These are phyloP conservation scores for Hoplostethus mediterraneus DNA, from an alignment of 2,797 vertebrate species.

Conservation along the genomic window DNA sequence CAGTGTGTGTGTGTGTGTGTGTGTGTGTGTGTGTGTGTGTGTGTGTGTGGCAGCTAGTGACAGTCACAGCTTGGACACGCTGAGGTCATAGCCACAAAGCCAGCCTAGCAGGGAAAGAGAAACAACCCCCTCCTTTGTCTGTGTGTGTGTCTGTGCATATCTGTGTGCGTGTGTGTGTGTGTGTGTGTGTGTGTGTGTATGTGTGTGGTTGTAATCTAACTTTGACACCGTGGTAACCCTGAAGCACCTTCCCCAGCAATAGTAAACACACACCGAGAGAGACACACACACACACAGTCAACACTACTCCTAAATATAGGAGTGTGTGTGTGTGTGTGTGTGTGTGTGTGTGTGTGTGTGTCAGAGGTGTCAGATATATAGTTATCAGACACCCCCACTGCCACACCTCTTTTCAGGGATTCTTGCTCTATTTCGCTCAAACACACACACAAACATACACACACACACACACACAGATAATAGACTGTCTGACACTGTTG, in stretches of 20 bases:
- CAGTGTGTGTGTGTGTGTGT: conserved; percentile 20
- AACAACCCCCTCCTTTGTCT: conserved; percentile 74
- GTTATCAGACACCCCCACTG: conserved; percentile 53
- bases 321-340: too few species aligned
- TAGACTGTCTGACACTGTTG: conserved; percentile 49
- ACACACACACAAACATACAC: background rate
- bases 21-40: conserved; percentile 31
- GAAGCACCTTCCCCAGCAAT: conserved; percentile 24
- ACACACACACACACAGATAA: conserved; percentile 6
- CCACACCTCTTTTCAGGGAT: conserved; percentile 51
- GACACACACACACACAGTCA: conserved; percentile 51
- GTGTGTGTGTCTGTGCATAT: conserved; percentile 56
- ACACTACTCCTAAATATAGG: conserved; percentile 41
- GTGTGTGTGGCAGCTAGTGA: conserved; percentile 63
- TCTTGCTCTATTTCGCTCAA: background rate
- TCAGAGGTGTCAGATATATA: background rate
- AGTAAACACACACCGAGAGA: conserved; percentile 10
- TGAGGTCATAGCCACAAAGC: conserved; percentile 76
- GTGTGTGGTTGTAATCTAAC: conserved; percentile 1
- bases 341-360: too few species aligned
- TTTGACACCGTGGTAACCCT: conserved; percentile 11
- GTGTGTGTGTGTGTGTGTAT: conserved; percentile 19
- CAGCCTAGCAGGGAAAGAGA: conserved; percentile 28
- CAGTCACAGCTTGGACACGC: conserved; percentile 70
- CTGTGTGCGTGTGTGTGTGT: conserved; percentile 33